Conservation (phyloP, 1,140 invertebrate genomes). For the Ylistrum balloti region DNA sequence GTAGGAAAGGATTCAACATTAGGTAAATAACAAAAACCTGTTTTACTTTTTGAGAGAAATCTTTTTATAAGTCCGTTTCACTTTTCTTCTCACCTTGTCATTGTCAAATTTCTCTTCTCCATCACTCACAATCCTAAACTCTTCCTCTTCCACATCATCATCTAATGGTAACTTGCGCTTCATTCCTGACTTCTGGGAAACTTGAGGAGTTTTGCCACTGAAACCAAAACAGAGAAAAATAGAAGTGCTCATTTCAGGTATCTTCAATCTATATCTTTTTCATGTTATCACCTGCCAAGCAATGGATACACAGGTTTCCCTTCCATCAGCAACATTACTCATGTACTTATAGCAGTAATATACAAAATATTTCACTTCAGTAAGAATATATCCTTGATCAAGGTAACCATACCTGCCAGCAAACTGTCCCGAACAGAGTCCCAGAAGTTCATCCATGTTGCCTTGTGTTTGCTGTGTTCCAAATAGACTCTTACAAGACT, state of each 20-base stretch:
- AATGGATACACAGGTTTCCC: too few relatives aligned
- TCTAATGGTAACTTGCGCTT: constrained; percentile 76
- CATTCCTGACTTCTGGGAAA: constrained; percentile 59
- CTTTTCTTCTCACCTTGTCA: constrained; percentile 53
- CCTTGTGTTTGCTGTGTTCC: constrained; percentile 59
- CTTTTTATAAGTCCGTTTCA: background rate
- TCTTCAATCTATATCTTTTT: too few relatives aligned
- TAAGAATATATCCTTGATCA: background rate
- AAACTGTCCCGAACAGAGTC: constrained; percentile 79
- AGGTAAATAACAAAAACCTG: constrained; percentile 41
- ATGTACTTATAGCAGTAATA: too few relatives aligned
- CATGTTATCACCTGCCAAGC: too few relatives aligned
- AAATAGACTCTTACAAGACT: constrained; percentile 65
- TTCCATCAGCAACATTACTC: too few relatives aligned
- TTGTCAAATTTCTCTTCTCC: constrained; percentile 58
- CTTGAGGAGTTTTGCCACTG: constrained; percentile 44
- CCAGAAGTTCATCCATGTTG: constrained; percentile 77
- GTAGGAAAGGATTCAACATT: background rate
- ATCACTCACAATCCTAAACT: constrained; percentile 73
- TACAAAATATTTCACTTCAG: too few relatives aligned
- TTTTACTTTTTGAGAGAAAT: background rate
- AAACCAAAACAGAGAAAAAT: too few relatives aligned
- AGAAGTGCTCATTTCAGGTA: too few relatives aligned
- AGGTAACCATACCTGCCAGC: constrained; percentile 37
- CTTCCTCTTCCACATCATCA: constrained; percentile 65